Base-by-base conservation (phyloP, 2,113 vertebrate species). In the Pterocles burchelli region DNA sequence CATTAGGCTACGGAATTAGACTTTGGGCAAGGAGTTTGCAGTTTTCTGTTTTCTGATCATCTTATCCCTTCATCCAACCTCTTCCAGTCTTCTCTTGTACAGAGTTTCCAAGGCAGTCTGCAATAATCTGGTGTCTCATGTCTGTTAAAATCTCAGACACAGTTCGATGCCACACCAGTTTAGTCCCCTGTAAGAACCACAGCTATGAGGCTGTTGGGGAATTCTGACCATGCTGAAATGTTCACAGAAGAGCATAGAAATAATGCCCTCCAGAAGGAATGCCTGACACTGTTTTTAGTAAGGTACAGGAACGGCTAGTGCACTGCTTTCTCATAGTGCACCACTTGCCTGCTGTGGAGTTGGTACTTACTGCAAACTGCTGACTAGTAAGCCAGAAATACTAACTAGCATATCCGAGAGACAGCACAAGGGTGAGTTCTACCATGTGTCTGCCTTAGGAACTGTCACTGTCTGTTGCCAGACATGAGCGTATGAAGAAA, bases 171-270 rank as follows among this genome's bases (percentile, higher is more conserved):
- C 58, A 45, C 2, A 1, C 17, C 31, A 6, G 29, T 74, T 52
- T n/a, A 74, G 21, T 76, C 34, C 33, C 12, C 9, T 78, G 0
- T 51, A 54, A 38, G 58, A 78, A 20, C 16, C 24, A 22, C 24
- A 89, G 65, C 65, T 48, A 1, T 41, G 54, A 80, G 73, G 19
- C 20, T 49, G 1, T 29, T n/a, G 24, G 1, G 1, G 34, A 74
- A 36, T 52, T 82, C 52, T 59, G 46, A 20, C n/a, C 11, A 7
- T 16, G 41, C 16, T 48, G 28, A 66, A 52, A 17, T 0, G 0
- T 28, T 76, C 54, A n/a, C 17, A 66, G 36, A 5, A 31, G 33
- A 21, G 2, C 48, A 19, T 9, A 79, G 36, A 66, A 83, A 29
- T 49, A 76, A 58, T 29, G n/a, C 8, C 10, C n/a, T 41, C 8